phyloP scores from a whole-genome alignment of 2,113 vertebrate genomes.

The Aplodontia rufa region DNA sequence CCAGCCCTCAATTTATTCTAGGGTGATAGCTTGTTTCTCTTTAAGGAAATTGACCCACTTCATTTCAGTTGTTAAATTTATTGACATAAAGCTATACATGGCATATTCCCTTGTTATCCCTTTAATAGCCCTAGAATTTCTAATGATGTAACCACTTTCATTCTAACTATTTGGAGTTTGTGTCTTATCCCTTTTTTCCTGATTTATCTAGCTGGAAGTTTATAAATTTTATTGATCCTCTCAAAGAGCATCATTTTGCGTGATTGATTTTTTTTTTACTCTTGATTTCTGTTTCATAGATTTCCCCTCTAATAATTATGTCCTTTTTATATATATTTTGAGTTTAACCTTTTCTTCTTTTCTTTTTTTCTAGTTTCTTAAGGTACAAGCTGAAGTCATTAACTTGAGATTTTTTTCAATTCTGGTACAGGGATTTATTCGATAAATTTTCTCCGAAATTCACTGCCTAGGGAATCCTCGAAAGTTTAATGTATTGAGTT shows the following conservation, averaged over 20 bases:
- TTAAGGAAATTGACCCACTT: not conserved
- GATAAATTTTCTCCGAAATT: not conserved
- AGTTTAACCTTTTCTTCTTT: not conserved
- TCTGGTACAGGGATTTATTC: not conserved
- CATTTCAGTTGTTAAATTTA: not conserved
- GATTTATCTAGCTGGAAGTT: not conserved
- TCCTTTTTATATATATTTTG: not conserved
- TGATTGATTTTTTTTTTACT: not conserved
- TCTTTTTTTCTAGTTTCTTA: not conserved
- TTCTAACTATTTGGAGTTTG: not conserved
- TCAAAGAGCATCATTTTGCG: not conserved
- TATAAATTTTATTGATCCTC: slow-evolving; percentile 12
- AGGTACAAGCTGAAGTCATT: not conserved
- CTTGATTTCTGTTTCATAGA: not conserved
- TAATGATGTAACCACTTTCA: not conserved
- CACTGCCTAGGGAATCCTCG: not conserved
- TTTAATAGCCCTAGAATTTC: not conserved
- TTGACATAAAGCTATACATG: not conserved
- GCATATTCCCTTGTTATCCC: not conserved
- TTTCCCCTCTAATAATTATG: not conserved
- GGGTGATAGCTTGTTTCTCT: not conserved
- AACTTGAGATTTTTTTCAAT: not conserved
- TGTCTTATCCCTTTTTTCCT: not conserved
- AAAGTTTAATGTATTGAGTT: not conserved
- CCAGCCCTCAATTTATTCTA: not conserved